phyloP scores from a whole-genome alignment of 2,797 vertebrate species.

The Leucoraja ocellata region DNA sequence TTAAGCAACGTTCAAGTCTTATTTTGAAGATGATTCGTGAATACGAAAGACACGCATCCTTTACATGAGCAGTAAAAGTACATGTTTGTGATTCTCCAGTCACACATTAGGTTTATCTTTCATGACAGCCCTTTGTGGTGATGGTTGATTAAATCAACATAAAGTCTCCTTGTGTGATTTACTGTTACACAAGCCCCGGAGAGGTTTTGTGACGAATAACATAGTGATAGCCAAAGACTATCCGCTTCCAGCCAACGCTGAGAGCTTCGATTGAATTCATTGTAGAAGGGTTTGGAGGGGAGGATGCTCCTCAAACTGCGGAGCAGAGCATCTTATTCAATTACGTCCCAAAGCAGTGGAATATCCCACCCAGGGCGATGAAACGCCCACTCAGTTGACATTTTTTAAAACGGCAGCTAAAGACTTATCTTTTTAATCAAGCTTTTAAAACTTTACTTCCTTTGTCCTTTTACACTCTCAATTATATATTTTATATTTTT shows the following conservation, averaged over 20 bases:
- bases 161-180: constrained; percentile 3
- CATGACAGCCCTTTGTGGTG: constrained; percentile 45
- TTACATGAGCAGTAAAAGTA: constrained; percentile 53
- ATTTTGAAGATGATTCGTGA: not conserved
- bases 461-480: too few relatives aligned
- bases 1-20: not conserved
- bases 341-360: too few relatives aligned
- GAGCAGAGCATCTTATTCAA: too few relatives aligned
- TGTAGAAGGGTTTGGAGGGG: too few relatives aligned
- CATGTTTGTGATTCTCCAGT: constrained; percentile 35
- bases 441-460: too few relatives aligned
- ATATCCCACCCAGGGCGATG: too few relatives aligned
- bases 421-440: too few relatives aligned
- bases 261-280: not conserved
- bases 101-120: constrained; percentile 43
- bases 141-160: constrained; percentile 53
- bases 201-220: not conserved
- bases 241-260: too few relatives aligned
- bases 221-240: not conserved
- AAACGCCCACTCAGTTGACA: too few relatives aligned
- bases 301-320: too few relatives aligned
- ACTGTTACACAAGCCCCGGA: not conserved
- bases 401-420: too few relatives aligned
- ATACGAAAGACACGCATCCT: constrained; percentile 53
- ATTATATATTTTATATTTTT: too few relatives aligned